phyloP scores from a whole-genome alignment of 2,113 vertebrate species.

The Xyliphius kryptos region DNA sequence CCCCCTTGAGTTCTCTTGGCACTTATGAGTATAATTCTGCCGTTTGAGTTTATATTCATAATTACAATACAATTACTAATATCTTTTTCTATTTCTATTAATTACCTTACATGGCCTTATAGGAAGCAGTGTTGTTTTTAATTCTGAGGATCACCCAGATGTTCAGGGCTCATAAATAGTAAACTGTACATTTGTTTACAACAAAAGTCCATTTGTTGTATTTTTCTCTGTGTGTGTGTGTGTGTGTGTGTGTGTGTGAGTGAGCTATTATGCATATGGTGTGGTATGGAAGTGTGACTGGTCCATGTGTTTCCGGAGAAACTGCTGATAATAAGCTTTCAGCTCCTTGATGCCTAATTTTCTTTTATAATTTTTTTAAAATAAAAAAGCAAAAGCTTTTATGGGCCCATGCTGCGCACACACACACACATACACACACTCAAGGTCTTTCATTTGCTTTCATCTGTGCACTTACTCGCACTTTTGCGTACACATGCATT shows the following conservation, averaged over 20 bases:
- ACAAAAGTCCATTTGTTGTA: slow-evolving; percentile 38
- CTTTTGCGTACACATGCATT: slow-evolving; percentile 4
- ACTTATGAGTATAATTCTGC: too few relatives aligned
- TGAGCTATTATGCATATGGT: slow-evolving; percentile 33
- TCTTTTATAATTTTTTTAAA: too few relatives aligned
- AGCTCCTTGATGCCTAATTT: slow-evolving; percentile 32
- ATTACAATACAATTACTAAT: too few relatives aligned
- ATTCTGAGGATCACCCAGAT: slow-evolving; percentile 15
- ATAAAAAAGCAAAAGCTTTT: too few relatives aligned
- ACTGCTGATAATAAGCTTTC: slow-evolving; percentile 38
- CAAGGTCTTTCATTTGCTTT: slow-evolving; percentile 28
- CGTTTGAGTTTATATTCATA: too few relatives aligned
- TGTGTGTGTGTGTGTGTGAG: slow-evolving; percentile 30
- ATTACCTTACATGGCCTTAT: too few relatives aligned
- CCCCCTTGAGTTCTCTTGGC: too few relatives aligned
- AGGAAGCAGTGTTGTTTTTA: slow-evolving; percentile 10
- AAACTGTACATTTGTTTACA: slow-evolving; percentile 51
- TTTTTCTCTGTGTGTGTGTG: slow-evolving; percentile 30
- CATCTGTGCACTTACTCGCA: slow-evolving; percentile 39
- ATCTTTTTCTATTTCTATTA: too few relatives aligned
- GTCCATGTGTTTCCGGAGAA: slow-evolving; percentile 27
- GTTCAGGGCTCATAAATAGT: slow-evolving; percentile 12
- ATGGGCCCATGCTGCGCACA: too few relatives aligned
- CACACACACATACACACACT: too few relatives aligned
- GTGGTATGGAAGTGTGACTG: slow-evolving; percentile 23